These are phyloP conservation scores for Seriola aureovittata DNA, from an alignment of 2,113 vertebrate species.

Conservation along the genomic window DNA sequence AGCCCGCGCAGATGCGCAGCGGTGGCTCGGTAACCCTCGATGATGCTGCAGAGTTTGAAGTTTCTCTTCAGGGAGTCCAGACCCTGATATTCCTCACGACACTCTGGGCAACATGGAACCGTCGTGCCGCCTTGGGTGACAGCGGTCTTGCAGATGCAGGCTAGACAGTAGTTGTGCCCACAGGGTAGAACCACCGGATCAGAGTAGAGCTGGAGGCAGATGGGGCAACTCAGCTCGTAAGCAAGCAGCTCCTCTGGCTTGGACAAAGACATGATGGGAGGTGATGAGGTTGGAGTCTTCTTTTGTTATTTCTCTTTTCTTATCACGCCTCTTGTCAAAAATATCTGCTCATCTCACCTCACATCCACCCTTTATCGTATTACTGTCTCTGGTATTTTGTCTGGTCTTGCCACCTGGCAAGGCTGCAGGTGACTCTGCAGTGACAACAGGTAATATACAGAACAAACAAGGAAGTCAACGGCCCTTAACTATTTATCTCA, in stretches of 20 bases:
- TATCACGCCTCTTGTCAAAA: not conserved
- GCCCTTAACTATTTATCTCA: not conserved
- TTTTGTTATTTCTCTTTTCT: not conserved
- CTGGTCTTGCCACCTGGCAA: not conserved
- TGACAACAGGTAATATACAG: conserved; percentile 1
- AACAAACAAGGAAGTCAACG: conserved; percentile 20
- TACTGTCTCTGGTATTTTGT: not conserved
- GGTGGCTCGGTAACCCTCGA: conserved; percentile 67
- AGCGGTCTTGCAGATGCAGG: conserved; percentile 65
- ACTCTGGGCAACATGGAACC: conserved; percentile 77
- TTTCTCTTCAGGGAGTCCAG: conserved; percentile 73
- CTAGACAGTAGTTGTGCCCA: conserved; percentile 83
- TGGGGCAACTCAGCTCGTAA: conserved; percentile 80
- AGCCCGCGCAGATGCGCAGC: not conserved
- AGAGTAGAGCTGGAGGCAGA: conserved; percentile 81
- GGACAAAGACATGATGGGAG: conserved; percentile 63
- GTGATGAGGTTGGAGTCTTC: not conserved
- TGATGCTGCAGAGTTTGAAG: conserved; percentile 82
- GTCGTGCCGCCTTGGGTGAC: not conserved
- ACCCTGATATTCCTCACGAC: conserved; percentile 64
- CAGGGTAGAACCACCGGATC: conserved; percentile 80
- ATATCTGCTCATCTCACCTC: not conserved
- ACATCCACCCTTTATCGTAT: not conserved
- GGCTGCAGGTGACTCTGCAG: not conserved
- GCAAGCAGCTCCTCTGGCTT: conserved; percentile 65